These are phyloP conservation scores for Fragum fragum DNA, from an alignment of 2,888 invertebrate species.

Conservation along the genomic window DNA sequence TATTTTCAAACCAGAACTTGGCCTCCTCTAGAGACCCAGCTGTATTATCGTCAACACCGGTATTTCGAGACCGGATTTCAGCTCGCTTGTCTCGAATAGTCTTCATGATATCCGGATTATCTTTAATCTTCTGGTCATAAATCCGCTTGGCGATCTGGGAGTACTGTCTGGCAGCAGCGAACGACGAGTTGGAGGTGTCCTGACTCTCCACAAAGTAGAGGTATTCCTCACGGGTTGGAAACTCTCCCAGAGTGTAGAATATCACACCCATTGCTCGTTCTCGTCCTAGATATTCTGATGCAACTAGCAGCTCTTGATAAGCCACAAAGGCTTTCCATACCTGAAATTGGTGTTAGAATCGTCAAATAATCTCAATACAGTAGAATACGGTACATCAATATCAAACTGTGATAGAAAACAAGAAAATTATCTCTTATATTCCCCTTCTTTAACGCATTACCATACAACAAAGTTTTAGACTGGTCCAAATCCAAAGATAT, in stretches of 20 bases:
- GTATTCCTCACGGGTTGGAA: slow-evolving; percentile 76
- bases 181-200: slow-evolving; percentile 79
- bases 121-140: slow-evolving; percentile 70
- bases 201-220: slow-evolving; percentile 79
- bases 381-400: too few species aligned
- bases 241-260: slow-evolving; percentile 78
- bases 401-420: too few species aligned
- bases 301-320: slow-evolving; percentile 80
- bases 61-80: slow-evolving; percentile 73
- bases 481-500: too few species aligned
- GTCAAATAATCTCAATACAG: too few species aligned
- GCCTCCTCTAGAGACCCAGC: slow-evolving; percentile 71
- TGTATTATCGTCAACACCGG: slow-evolving; percentile 65
- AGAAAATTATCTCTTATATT: too few species aligned
- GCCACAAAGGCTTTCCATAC: slow-evolving; percentile 81
- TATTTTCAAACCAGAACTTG: slow-evolving; percentile 79
- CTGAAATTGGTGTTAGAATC: too few species aligned
- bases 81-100: slow-evolving; percentile 65
- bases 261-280: slow-evolving; percentile 80
- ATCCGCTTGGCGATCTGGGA: slow-evolving; percentile 75
- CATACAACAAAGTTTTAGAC: too few species aligned
- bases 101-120: slow-evolving; percentile 61
- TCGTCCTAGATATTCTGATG: slow-evolving; percentile 80
- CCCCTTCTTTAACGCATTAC: too few species aligned
- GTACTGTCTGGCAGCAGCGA: slow-evolving; percentile 78